Base-by-base conservation (phyloP, 2,113 vertebrate genomes). In the Phodopus roborovskii region DNA sequence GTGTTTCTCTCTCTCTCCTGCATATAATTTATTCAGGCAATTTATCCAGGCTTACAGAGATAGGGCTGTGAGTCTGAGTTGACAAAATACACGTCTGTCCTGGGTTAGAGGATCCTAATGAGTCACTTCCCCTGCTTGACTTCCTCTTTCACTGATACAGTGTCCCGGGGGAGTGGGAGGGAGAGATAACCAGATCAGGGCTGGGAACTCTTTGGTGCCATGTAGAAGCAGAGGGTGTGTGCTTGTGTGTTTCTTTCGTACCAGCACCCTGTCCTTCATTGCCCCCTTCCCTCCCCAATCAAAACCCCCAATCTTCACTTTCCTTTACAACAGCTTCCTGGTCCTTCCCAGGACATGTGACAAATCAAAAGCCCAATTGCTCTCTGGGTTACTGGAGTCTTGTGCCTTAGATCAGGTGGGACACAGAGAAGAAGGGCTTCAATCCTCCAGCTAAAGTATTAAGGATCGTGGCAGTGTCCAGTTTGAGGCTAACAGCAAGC, bases 51-150 rank as follows among this genome's bases (percentile, higher is more conserved):
- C 62, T 91, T 84, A 91, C 33, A 88, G 75, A 26, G 16, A 24
- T 11, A 89, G 87, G 84, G 17, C 30, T 71, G 1, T 42, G 19
- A 48, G 50, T 39, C 53, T 20, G 28, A 81, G 74, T 36, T 87
- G 92, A 88, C 33, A 45, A 73, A 81, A 33, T 15, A 42, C 64
- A 84, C 56, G 60, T 64, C 8, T 56, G 73, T 58, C 62, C 48
- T 50, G 45, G 68, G 81, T 39, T 91, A 70, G 73, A 84, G 68
- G 75, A 62, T 10, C 90, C 86, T 36, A 24, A 50, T 91, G 85
- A 89, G 75, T 94, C 89, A 93, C 68, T 94, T 94, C 91, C 90
- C 5, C 20, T 39, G 88, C 53, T 11, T 75, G 6, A 66, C 79
- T 95, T 92, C 92, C 88, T 45, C 79, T 28, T 82, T 39, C 10